phyloP scores from a whole-genome alignment of 2,113 vertebrate genomes.

The Tor tambroides region DNA sequence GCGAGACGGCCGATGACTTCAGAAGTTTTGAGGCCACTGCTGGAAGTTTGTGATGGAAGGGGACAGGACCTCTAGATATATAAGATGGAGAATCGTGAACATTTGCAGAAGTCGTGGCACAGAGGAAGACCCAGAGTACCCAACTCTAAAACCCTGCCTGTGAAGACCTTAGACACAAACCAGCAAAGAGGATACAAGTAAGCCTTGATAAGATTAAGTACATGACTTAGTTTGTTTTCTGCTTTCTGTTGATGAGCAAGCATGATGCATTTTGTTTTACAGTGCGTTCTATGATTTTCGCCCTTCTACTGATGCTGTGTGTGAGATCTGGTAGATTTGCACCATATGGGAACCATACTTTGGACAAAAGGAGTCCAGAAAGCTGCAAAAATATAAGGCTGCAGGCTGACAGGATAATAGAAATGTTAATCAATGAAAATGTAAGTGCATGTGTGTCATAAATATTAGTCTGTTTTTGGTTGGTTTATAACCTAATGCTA shows the following conservation, averaged over 20 bases:
- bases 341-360: not conserved
- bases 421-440: not conserved
- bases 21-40: not conserved
- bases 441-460: not conserved
- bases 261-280: not conserved
- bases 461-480: not conserved
- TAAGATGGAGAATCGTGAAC: constrained; percentile 39
- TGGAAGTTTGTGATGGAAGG: not conserved
- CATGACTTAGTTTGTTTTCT: not conserved
- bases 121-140: not conserved
- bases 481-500: not conserved
- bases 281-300: not conserved
- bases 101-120: constrained; percentile 1
- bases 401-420: not conserved
- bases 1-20: not conserved
- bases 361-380: not conserved
- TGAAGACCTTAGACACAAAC: not conserved
- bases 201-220: not conserved
- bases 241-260: not conserved
- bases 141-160: not conserved
- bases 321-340: not conserved
- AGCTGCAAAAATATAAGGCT: not conserved
- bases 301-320: not conserved
- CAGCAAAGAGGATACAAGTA: constrained; percentile 28
- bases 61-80: constrained; percentile 25